These are phyloP conservation scores for Myotis myotis DNA, from an alignment of 2,797 vertebrate species.

Conservation along the genomic window DNA sequence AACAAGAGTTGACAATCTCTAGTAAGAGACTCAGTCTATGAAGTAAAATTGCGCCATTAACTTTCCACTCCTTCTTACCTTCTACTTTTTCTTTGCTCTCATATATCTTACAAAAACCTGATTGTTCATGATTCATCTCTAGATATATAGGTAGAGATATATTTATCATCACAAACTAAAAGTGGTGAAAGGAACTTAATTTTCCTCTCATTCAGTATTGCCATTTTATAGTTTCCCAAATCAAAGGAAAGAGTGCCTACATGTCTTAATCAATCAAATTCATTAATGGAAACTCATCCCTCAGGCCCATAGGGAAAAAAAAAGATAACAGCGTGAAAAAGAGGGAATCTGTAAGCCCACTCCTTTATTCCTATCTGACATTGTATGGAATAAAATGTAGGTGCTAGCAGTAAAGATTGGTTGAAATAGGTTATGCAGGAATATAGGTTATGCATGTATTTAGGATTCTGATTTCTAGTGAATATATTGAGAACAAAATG, in stretches of 20 bases:
- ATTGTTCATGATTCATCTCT: neutral
- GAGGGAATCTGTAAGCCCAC: rapidly evolving
- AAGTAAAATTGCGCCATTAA: neutral
- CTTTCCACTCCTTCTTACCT: neutral
- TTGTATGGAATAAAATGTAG: neutral
- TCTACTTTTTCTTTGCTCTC: neutral
- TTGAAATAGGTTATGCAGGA: neutral
- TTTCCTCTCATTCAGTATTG: neutral
- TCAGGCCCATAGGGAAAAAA: neutral
- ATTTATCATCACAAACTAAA: neutral
- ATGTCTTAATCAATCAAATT: neutral
- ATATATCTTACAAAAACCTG: neutral
- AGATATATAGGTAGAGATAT: neutral
- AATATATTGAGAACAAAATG: neutral
- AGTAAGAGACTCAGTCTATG: neutral
- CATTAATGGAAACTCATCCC: neutral
- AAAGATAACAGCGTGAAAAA: neutral
- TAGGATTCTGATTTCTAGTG: neutral
- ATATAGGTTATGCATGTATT: neutral
- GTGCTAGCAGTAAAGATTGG: neutral
- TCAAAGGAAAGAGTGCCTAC: rapidly evolving
- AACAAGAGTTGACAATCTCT: neutral
- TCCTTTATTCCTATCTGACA: neutral
- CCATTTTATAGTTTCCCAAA: neutral
- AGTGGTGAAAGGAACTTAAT: neutral